Percentiles rank a stretch among this genome's conserved stretches.
These are phyloP conservation scores for Beris morrisii DNA, from an alignment of 2,888 invertebrate species.

Conservation along the genomic window DNA sequence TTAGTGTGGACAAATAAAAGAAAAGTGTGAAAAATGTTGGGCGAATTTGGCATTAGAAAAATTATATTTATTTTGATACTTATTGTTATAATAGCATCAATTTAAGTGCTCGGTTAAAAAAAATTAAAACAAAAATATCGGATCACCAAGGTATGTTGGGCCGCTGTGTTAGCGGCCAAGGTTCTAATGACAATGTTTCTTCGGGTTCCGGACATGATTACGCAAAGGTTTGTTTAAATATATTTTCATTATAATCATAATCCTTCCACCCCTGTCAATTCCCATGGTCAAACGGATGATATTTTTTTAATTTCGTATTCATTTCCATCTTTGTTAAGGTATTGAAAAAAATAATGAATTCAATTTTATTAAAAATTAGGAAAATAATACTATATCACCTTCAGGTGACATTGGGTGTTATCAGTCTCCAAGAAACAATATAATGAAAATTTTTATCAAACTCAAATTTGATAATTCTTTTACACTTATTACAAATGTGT, in stretches of 20 bases:
- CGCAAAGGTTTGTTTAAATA: constrained; percentile 64
- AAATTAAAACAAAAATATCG: background rate
- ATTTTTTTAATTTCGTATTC: no score
- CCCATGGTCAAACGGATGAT: no score
- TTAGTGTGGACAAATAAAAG: background rate
- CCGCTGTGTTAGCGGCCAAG: constrained; percentile 62
- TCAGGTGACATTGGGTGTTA: no score
- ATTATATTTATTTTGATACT: constrained; percentile 32
- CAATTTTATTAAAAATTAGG: no score
- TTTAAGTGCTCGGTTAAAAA: constrained; percentile 15
- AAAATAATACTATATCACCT: no score
- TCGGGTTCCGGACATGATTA: constrained; percentile 61
- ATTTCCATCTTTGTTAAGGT: no score
- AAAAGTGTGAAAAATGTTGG: constrained; percentile 26
- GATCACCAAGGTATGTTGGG: constrained; percentile 48
- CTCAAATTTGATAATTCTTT: no score
- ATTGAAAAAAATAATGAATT: no score
- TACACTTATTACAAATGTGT: no score
- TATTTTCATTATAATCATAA: constrained; percentile 6
- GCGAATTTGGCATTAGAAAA: constrained; percentile 24
- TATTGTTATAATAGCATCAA: constrained; percentile 35
- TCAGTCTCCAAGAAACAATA: no score
- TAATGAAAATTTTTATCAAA: no score
- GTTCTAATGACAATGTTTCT: constrained; percentile 74
- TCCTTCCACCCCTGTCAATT: no score